Evolutionary conservation across 1,140 invertebrate genomes (phyloP).

Genomic region (Rhyacophila brunnea): DNA sequence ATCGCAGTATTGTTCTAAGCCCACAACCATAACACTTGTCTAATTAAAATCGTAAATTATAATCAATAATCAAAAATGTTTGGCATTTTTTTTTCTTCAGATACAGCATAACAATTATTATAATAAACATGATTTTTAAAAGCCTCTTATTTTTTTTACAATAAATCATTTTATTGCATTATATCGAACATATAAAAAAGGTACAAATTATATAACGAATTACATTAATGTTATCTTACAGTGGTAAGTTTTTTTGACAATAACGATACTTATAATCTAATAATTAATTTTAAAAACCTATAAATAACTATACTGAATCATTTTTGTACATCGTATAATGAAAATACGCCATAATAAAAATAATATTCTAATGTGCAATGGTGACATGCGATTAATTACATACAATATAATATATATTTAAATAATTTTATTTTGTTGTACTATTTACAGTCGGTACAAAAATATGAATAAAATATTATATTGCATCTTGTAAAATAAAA

Average conservation of each 20-base stretch:
- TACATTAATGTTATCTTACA: constrained; percentile 5
- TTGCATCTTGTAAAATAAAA: too few relatives aligned
- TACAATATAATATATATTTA: too few relatives aligned
- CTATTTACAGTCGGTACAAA: too few relatives aligned
- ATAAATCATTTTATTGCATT: constrained; percentile 22
- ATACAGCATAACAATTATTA: not conserved
- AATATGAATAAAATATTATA: too few relatives aligned
- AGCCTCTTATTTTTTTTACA: constrained; percentile 17
- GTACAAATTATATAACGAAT: constrained; percentile 14
- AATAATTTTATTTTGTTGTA: too few relatives aligned
- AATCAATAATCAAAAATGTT: not conserved
- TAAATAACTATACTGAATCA: too few relatives aligned
- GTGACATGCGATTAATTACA: too few relatives aligned
- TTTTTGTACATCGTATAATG: too few relatives aligned
- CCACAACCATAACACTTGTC: not conserved
- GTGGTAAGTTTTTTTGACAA: not conserved
- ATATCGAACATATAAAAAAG: constrained; percentile 22
- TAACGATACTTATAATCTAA: not conserved
- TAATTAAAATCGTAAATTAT: not conserved
- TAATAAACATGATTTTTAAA: constrained; percentile 11
- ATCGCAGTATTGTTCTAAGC: too few relatives aligned
- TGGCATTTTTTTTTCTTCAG: not conserved
- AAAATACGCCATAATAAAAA: too few relatives aligned
- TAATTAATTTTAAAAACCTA: too few relatives aligned
- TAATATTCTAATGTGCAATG: too few relatives aligned